A percentile compares a stretch with the other conserved stretches of the same genome.
These are phyloP conservation scores for Drosophila prolongata DNA, from an alignment of 2,888 invertebrate genomes.

Conservation along the genomic window DNA sequence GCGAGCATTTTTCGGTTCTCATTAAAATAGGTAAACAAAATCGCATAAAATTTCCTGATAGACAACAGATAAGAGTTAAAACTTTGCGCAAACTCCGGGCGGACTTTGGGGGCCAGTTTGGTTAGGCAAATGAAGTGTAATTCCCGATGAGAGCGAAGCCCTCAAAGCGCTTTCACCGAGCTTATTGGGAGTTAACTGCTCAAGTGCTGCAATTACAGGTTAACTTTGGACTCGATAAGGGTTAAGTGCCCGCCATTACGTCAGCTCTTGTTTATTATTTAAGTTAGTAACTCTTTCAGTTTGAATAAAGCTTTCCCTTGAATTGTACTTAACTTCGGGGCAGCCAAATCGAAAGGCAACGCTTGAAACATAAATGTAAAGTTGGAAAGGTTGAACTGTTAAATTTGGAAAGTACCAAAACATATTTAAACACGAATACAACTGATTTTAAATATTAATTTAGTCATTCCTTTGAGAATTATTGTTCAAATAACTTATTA, in stretches of 20 bases:
- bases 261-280: conserved; percentile 15
- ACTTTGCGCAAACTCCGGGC: conserved; percentile 66
- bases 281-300: conserved; percentile 12
- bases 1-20: conserved; percentile 69
- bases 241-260: conserved; percentile 37
- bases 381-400: no score
- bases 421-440: no score
- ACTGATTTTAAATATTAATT: no score
- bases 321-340: neutral
- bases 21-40: conserved; percentile 79
- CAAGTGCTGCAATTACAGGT: conserved; percentile 53
- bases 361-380: neutral
- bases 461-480: no score
- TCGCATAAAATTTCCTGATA: conserved; percentile 78
- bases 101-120: conserved; percentile 51
- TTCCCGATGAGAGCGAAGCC: conserved; percentile 41
- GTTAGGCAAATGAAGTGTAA: conserved; percentile 66
- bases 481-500: no score
- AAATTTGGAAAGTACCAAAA: no score
- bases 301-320: neutral
- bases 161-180: conserved; percentile 41
- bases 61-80: conserved; percentile 79
- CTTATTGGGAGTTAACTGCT: conserved; percentile 52
- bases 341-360: neutral
- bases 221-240: conserved; percentile 28